Base-by-base conservation (phyloP, 2,888 invertebrate genomes). In the Plagiodera versicolora region DNA sequence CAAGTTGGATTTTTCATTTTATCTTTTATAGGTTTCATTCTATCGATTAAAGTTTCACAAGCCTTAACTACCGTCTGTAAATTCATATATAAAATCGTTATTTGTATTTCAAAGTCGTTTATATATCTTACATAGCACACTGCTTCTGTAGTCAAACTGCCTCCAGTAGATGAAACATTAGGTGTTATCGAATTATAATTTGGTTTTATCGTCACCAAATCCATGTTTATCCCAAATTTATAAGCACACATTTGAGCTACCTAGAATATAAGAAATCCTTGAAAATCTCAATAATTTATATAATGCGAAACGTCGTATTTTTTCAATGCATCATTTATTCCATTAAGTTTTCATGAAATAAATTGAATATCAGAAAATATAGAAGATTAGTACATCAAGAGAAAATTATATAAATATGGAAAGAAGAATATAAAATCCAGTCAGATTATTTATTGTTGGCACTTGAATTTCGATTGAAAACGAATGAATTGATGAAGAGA, bases 171-270 rank as follows among this genome's bases (percentile, higher is more conserved):
- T 67, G 82, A 80, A 9, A 86, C 79, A 74, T 94, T 94, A 0
- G 91, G 88, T 0, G 88, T 82, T 1, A 83, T 81, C 46, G 90
- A 79, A 61, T 81, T 87, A 67, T 87, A 85, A n/a, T 85, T 85
- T 0, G 88, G 85, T 69, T 87, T 87, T 0, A 93, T 84, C 1
- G 81, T 80, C 5, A 94, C 80, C 78, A 85, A 83, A 0, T 86
- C 85, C 52, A 93, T 64, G 1, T 88, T 85, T 65, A 93, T 86
- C 0, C 87, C 88, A 11, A 94, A 79, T 3, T 82, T 82, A 64
- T 89, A 85, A 0, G 91, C 92, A 58, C 87, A 89, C 0, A 91
- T 89, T 83, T 92, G 92, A 8, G 88, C 86, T 0, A 86, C 84
- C 83, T 90, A 82, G 20, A 65, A 56, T 10, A 59, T n/a, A 50